phyloP scores from a whole-genome alignment of 2,888 invertebrate species.

The Callinectes sapidus region DNA sequence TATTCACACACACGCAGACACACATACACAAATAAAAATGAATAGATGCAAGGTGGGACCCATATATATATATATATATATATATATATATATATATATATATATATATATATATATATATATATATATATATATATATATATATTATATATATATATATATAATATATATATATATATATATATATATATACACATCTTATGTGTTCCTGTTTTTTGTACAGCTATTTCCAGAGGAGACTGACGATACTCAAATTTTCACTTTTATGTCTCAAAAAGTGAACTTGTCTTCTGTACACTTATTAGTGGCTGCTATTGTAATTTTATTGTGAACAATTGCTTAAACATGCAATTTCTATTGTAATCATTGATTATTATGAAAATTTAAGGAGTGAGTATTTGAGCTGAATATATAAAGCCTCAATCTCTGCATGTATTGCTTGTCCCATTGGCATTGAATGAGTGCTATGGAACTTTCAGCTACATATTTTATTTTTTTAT shows the following conservation, averaged over 20 bases:
- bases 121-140: constrained; percentile 17
- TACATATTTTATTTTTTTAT: background rate
- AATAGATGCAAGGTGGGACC: background rate
- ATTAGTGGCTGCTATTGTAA: constrained; percentile 31
- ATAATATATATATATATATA: constrained; percentile 41
- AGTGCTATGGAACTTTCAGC: background rate
- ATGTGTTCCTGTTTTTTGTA: constrained; percentile 20
- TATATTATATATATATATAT: constrained; percentile 30
- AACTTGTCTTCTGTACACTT: constrained; percentile 43
- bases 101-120: background rate
- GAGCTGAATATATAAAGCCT: constrained; percentile 27
- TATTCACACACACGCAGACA: background rate
- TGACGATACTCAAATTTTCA: constrained; percentile 47
- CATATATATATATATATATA: constrained; percentile 22
- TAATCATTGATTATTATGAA: background rate
- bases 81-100: constrained; percentile 12
- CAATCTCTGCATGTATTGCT: constrained; percentile 16
- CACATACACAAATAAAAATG: background rate
- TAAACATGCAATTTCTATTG: constrained; percentile 9
- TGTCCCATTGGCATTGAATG: constrained; percentile 38
- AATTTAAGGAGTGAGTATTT: constrained; percentile 12
- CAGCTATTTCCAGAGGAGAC: constrained; percentile 19
- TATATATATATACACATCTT: constrained; percentile 1
- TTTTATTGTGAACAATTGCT: constrained; percentile 24
- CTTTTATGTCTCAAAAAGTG: constrained; percentile 36